Percentiles rank a stretch among this genome's conserved stretches.
Conservation (phyloP, 1,140 invertebrate species). For the Chelonus insularis region DNA sequence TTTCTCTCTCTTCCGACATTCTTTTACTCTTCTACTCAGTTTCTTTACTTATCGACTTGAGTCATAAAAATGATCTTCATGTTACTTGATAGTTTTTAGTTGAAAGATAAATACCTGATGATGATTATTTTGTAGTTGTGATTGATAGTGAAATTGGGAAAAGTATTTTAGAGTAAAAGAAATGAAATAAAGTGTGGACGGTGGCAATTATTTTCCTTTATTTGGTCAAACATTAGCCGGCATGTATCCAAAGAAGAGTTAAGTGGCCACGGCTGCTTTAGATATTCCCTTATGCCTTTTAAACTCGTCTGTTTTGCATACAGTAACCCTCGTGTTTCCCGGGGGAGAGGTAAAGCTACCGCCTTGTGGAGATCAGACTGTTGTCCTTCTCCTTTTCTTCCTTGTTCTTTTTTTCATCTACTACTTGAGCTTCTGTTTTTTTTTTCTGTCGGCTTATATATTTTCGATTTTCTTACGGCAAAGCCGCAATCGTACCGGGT, state of each 20-base stretch:
- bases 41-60: too few species aligned
- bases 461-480: slow-evolving; percentile 45
- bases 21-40: slow-evolving; percentile 33
- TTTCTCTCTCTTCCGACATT: slow-evolving; percentile 42
- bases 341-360: slow-evolving; percentile 24
- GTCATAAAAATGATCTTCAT: too few species aligned
- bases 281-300: slow-evolving; percentile 29
- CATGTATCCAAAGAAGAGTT: slow-evolving; percentile 28
- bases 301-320: slow-evolving; percentile 27
- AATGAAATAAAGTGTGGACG: too few species aligned
- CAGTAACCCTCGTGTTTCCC: slow-evolving; percentile 23
- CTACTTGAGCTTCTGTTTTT: neutral
- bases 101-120: too few species aligned
- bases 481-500: slow-evolving; percentile 29
- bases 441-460: slow-evolving; percentile 33
- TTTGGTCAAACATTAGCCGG: neutral
- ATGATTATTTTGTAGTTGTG: too few species aligned
- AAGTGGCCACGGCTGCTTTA: slow-evolving; percentile 24
- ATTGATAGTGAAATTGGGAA: too few species aligned
- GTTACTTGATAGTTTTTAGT: too few species aligned
- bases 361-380: slow-evolving; percentile 7
- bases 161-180: too few species aligned
- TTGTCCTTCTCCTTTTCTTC: neutral
- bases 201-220: slow-evolving; percentile 23
- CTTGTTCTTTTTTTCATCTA: neutral